Evolutionary conservation across 92 coral and sea anemone species (phyloP).

Genomic region (Meandrina meandrites): DNA sequence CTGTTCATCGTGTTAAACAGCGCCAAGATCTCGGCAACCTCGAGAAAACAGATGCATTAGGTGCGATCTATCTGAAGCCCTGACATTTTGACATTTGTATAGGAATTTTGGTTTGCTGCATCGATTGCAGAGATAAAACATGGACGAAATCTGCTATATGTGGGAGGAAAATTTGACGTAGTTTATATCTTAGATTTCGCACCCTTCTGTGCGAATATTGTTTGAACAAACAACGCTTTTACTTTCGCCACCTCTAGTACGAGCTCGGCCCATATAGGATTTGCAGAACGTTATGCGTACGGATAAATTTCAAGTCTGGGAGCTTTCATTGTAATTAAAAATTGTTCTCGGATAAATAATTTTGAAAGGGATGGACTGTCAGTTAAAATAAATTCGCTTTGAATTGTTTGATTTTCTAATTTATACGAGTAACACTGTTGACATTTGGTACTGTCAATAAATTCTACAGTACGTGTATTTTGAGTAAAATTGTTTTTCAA

Average conservation of each 20-base stretch:
- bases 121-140: constrained; percentile 22
- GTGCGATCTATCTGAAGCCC: neutral
- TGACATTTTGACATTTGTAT: constrained; percentile 12
- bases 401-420: constrained; percentile 44
- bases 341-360: neutral
- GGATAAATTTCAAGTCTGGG: neutral
- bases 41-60: neutral
- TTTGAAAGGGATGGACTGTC: neutral
- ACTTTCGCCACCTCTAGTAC: constrained; percentile 2
- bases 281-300: neutral
- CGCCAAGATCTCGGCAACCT: neutral
- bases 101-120: constrained; percentile 31
- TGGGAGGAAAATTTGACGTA: constrained; percentile 35
- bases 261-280: neutral
- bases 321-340: neutral
- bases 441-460: constrained; percentile 24
- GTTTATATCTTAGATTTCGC: constrained; percentile 14
- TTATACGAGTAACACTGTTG: constrained; percentile 28
- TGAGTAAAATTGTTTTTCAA: constrained; percentile 21
- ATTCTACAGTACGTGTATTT: neutral
- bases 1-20: neutral
- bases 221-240: constrained; percentile 33
- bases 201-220: constrained; percentile 24
- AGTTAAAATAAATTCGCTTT: constrained; percentile 25
- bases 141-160: constrained; percentile 27